A percentile compares a stretch with the other conserved stretches of the same genome.
phyloP scores from a whole-genome alignment of 2,113 vertebrate genomes.

The Caloenas nicobarica region DNA sequence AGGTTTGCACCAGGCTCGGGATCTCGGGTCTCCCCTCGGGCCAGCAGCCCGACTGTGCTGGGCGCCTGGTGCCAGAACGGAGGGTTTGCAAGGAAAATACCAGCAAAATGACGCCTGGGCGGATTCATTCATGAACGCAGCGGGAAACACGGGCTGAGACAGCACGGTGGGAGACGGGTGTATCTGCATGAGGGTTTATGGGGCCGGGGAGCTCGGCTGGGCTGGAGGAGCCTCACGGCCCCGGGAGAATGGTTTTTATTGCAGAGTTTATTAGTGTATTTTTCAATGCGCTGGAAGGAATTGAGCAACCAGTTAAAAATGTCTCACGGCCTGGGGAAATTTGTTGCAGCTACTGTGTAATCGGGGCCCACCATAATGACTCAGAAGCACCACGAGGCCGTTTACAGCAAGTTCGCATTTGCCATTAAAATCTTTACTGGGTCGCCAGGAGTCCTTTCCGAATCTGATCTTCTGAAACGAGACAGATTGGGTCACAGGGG shows the following conservation, averaged over 20 bases:
- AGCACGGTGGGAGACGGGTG: neutral
- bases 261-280: slow-evolving; percentile 12
- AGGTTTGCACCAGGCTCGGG: accelerated
- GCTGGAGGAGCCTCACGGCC: neutral
- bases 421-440: neutral
- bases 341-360: slow-evolving; percentile 17
- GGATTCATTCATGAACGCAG: neutral
- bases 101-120: neutral
- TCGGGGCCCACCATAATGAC: neutral
- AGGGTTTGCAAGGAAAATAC: neutral
- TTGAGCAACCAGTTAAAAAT: slow-evolving; percentile 41
- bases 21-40: accelerated
- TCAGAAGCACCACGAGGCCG: neutral
- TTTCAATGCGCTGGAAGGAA: slow-evolving; percentile 45
- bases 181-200: neutral
- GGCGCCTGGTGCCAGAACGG: accelerated
- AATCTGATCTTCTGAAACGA: neutral
- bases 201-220: accelerated
- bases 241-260: neutral
- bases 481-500: neutral
- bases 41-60: accelerated
- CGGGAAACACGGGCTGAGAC: neutral
- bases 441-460: neutral
- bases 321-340: slow-evolving; percentile 35
- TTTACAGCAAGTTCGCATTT: slow-evolving; percentile 13